Evolutionary conservation across 2,797 vertebrate species (phyloP).

Genomic region (Melanotaenia parkinsoni): DNA sequence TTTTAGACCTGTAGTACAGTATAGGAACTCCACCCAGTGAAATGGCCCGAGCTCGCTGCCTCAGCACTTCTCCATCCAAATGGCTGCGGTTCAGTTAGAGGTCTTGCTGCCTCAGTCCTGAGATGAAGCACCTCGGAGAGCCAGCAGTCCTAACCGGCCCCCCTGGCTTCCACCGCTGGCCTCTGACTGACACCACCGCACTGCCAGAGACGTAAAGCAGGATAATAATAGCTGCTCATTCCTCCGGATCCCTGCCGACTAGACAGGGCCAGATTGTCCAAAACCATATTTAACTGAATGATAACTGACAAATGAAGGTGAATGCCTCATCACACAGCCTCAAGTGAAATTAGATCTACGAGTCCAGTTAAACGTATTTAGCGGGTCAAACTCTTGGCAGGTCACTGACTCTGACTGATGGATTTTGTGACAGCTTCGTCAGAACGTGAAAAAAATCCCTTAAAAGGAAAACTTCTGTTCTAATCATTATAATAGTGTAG

Average conservation of each 20-base stretch:
- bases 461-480: constrained; percentile 37
- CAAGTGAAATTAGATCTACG: constrained; percentile 40
- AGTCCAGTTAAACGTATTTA: constrained; percentile 44
- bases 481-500: constrained; percentile 4
- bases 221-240: constrained; percentile 72
- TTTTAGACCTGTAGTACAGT: constrained; percentile 54
- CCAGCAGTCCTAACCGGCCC: constrained; percentile 58
- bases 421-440: constrained; percentile 36
- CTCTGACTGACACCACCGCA: constrained; percentile 62
- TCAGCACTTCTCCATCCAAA: constrained; percentile 76
- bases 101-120: constrained; percentile 69
- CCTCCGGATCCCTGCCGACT: constrained; percentile 39
- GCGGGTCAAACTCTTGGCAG: constrained; percentile 46
- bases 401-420: constrained; percentile 37
- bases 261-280: constrained; percentile 51
- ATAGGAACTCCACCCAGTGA: constrained; percentile 64
- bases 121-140: constrained; percentile 73
- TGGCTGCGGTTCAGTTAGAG: constrained; percentile 75
- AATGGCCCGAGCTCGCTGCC: constrained; percentile 60
- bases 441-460: constrained; percentile 28
- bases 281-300: constrained; percentile 58
- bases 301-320: constrained; percentile 62
- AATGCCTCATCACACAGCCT: constrained; percentile 38
- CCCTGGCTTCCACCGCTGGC: constrained; percentile 60
- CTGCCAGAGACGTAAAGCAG: constrained; percentile 72